phyloP scores from a whole-genome alignment of 1,140 invertebrate genomes.

The Pteromalus puparum region DNA sequence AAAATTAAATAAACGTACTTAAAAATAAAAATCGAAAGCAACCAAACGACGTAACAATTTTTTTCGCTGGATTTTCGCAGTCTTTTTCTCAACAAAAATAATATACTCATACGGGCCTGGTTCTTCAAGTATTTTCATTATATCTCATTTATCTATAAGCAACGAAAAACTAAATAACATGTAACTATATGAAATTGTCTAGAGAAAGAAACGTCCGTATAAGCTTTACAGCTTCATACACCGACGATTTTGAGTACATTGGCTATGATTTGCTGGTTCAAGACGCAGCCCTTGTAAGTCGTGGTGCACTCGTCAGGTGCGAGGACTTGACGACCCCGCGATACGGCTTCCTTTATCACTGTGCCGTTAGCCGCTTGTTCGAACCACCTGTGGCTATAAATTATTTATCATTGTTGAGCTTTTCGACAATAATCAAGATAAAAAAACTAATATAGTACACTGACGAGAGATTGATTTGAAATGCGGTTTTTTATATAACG shows the following conservation, averaged over 20 bases:
- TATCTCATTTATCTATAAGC: background rate
- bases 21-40: no score
- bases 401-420: background rate
- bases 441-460: no score
- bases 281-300: slow-evolving; percentile 53
- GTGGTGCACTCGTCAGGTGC: slow-evolving; percentile 53
- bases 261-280: slow-evolving; percentile 39
- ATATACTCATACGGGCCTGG: background rate
- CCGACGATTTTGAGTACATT: slow-evolving; percentile 42
- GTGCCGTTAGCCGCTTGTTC: slow-evolving; percentile 65
- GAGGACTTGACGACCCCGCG: slow-evolving; percentile 53
- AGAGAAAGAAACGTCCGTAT: background rate
- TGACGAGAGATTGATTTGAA: no score
- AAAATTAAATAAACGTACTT: background rate
- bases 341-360: slow-evolving; percentile 64
- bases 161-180: background rate
- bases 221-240: slow-evolving; percentile 17
- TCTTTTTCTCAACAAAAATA: background rate
- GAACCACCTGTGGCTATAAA: slow-evolving; percentile 64
- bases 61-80: background rate
- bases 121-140: background rate
- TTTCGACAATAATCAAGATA: no score
- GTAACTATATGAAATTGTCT: background rate
- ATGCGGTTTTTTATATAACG: no score
- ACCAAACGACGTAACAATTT: background rate